These are phyloP conservation scores for Bombus superbus DNA, from an alignment of 1,140 invertebrate species.

Conservation along the genomic window DNA sequence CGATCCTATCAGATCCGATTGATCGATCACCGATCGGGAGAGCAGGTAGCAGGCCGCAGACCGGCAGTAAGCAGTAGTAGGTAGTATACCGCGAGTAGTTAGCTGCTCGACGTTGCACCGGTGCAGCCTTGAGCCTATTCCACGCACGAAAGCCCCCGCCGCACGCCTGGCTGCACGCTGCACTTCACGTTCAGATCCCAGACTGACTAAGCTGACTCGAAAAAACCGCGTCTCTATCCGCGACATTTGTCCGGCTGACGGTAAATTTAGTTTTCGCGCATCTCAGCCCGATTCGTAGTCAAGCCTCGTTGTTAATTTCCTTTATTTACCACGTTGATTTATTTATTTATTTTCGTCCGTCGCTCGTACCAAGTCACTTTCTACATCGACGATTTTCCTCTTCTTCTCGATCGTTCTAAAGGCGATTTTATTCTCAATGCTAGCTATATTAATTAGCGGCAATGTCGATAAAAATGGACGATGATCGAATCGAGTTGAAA, in stretches of 20 bases:
- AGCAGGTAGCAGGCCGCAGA: constrained; percentile 53
- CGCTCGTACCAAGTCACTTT: too few species aligned
- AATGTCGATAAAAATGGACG: too few species aligned
- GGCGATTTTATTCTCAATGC: too few species aligned
- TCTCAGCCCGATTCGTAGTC: neutral
- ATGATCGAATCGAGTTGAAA: too few species aligned
- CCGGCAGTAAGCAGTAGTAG: constrained; percentile 62
- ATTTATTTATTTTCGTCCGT: too few species aligned
- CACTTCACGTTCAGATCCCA: constrained; percentile 69
- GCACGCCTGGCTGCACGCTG: constrained; percentile 80
- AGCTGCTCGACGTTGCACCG: constrained; percentile 74
- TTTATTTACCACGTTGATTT: too few species aligned
- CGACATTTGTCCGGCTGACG: constrained; percentile 35
- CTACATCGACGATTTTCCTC: too few species aligned
- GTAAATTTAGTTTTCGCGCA: constrained; percentile 49
- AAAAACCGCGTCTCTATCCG: constrained; percentile 45
- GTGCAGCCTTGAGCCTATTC: constrained; percentile 83
- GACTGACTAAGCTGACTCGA: constrained; percentile 53
- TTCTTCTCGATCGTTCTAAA: too few species aligned
- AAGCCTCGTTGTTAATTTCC: too few species aligned
- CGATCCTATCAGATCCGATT: constrained; percentile 59
- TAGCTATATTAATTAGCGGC: too few species aligned
- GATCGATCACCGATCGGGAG: constrained; percentile 64
- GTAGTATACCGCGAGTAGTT: constrained; percentile 62
- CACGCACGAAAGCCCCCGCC: constrained; percentile 82